Percentiles rank a stretch among this genome's conserved stretches.
phyloP scores from a whole-genome alignment of 2,888 invertebrate genomes.

The Panzeria rudis region DNA sequence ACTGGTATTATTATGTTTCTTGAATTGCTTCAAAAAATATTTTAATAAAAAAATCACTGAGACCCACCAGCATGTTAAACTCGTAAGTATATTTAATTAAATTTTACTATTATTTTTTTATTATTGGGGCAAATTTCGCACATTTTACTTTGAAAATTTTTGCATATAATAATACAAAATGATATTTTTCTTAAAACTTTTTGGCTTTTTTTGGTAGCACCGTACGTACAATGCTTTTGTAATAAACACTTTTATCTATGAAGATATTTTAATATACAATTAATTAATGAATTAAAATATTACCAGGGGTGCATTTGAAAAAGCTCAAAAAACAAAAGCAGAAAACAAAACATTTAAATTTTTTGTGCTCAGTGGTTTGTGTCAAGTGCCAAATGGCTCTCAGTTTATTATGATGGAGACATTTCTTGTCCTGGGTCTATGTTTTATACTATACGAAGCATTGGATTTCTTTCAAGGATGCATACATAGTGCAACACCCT shows the following conservation, averaged over 20 bases:
- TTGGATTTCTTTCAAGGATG: conserved; percentile 87
- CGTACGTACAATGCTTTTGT: conserved; percentile 42
- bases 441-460: conserved; percentile 88
- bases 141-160: conserved; percentile 68
- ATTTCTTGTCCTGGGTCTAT: conserved; percentile 87
- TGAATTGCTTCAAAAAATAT: neutral
- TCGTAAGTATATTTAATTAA: conserved; percentile 26
- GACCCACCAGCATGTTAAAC: conserved; percentile 42
- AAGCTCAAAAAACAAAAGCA: neutral
- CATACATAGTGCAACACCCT: conserved; percentile 82
- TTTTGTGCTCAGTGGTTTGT: conserved; percentile 64
- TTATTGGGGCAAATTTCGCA: conserved; percentile 74
- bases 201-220: conserved; percentile 64
- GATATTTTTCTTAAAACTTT: conserved; percentile 22
- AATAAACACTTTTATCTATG: conserved; percentile 35
- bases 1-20: neutral
- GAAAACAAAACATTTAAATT: conserved; percentile 38
- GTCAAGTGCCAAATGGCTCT: conserved; percentile 78
- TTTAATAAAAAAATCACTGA: neutral
- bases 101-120: conserved; percentile 33
- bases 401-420: conserved; percentile 86
- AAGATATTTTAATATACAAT: neutral
- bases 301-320: neutral
- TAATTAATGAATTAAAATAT: neutral
- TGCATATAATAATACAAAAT: conserved; percentile 53